Percentiles rank a stretch among this genome's conserved stretches.
Conservation (phyloP, 37 sponge, comb jelly and placozoan species). For the Crambe crambe region DNA sequence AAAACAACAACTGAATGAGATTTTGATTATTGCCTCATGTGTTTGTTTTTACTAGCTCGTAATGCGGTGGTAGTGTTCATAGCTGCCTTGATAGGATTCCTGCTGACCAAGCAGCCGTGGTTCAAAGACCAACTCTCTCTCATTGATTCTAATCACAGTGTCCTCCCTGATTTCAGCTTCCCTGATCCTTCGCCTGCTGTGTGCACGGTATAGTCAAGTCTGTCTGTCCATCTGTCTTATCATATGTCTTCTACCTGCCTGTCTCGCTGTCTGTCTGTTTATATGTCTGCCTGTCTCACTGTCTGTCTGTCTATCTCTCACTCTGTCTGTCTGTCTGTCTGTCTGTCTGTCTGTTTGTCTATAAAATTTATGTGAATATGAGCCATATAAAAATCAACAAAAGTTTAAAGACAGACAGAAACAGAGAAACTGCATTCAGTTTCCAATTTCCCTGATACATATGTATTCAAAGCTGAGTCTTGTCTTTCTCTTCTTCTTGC, state of each 20-base stretch:
- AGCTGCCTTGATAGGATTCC: slow-evolving; percentile 67
- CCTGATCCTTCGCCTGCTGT: slow-evolving; percentile 2
- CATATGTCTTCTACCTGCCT: not conserved
- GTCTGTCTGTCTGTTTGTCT: slow-evolving; percentile 1
- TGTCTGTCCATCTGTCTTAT: not conserved
- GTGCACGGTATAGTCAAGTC: slow-evolving; percentile 2
- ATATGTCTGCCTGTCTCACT: slow-evolving; percentile 1
- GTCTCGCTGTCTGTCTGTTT: not conserved
- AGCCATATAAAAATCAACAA: no score
- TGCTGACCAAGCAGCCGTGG: slow-evolving; percentile 33
- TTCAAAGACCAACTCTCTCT: slow-evolving; percentile 28
- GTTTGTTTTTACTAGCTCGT: not conserved
- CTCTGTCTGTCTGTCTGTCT: not conserved
- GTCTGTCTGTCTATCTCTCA: not conserved
- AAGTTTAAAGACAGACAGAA: no score
- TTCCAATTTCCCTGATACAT: no score
- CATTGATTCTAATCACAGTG: not conserved
- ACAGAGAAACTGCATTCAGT: no score
- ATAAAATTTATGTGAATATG: not conserved
- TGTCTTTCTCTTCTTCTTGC: no score
- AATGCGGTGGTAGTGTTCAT: slow-evolving; percentile 93
- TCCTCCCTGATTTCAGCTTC: slow-evolving; percentile 14
- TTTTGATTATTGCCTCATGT: no score
- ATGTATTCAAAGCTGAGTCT: no score
- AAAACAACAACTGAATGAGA: no score